Percentiles rank a stretch among this genome's conserved stretches.
These are phyloP conservation scores for Gryllus bimaculatus DNA, from an alignment of 1,140 invertebrate species.

Conservation along the genomic window DNA sequence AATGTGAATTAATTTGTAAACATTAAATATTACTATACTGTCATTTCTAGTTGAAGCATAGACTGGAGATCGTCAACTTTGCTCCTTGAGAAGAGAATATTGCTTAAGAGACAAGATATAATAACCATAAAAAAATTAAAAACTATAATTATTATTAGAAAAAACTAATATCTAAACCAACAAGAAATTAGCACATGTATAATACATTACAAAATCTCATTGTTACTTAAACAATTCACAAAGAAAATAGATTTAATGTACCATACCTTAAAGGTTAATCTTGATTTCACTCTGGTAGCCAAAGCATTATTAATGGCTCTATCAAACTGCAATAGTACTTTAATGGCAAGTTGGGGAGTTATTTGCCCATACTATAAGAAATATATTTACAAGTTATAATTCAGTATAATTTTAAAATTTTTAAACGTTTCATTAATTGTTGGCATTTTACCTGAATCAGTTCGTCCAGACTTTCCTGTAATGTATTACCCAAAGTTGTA, in stretches of 20 bases:
- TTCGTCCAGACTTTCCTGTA: conserved; percentile 93
- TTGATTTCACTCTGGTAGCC: conserved; percentile 82
- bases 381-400: conserved; percentile 24
- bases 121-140: too few relatives aligned
- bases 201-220: too few relatives aligned
- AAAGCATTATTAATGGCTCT: conserved; percentile 92
- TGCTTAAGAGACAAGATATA: too few relatives aligned
- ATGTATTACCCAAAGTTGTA: conserved; percentile 90
- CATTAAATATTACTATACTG: too few relatives aligned
- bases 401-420: background rate
- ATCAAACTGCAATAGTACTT: conserved; percentile 93
- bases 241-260: background rate
- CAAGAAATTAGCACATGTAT: too few relatives aligned
- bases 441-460: conserved; percentile 58
- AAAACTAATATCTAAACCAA: too few relatives aligned
- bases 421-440: background rate
- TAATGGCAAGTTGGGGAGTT: conserved; percentile 79
- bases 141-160: too few relatives aligned
- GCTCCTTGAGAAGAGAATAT: too few relatives aligned
- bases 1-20: too few relatives aligned
- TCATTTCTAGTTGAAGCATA: too few relatives aligned
- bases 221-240: too few relatives aligned
- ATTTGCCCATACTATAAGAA: conserved; percentile 88
- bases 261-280: conserved; percentile 80
- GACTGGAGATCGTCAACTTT: too few relatives aligned